Percentiles rank a stretch among this genome's conserved stretches.
Evolutionary conservation across 2,888 invertebrate genomes (phyloP).

Genomic region (Stenoptilia bipunctidactyla): DNA sequence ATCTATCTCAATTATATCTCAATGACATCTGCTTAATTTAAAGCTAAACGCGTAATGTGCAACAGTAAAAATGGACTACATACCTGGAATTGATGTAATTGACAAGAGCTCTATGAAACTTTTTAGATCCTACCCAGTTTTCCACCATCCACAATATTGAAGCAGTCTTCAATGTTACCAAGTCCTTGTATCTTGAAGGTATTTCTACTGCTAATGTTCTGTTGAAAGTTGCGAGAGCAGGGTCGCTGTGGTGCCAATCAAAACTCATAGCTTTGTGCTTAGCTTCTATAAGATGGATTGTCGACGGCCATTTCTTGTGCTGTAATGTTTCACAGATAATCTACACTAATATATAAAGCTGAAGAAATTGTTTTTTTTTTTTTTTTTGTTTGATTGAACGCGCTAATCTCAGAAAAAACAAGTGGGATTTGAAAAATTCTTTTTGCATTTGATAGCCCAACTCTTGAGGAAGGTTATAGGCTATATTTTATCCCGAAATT

Average conservation of each 20-base stretch:
- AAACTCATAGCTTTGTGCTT: conserved; percentile 45
- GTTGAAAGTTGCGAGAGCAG: conserved; percentile 40
- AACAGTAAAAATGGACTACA: too few species aligned
- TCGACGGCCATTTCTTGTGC: conserved; percentile 20
- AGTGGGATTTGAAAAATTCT: too few species aligned
- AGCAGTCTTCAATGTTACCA: conserved; percentile 54
- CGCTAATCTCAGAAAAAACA: too few species aligned
- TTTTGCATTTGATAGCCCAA: too few species aligned
- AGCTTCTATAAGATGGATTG: conserved; percentile 40
- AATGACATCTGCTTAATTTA: too few species aligned
- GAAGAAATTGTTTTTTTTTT: too few species aligned
- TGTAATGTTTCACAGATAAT: conserved; percentile 7
- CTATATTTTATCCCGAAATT: too few species aligned
- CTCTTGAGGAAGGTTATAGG: too few species aligned
- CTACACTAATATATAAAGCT: too few species aligned
- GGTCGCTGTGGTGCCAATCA: conserved; percentile 43
- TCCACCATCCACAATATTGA: conserved; percentile 60
- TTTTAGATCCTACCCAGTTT: conserved; percentile 50
- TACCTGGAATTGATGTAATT: conserved; percentile 45
- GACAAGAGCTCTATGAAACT: conserved; percentile 38
- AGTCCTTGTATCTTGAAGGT: conserved; percentile 35
- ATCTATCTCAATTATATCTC: conserved; percentile 1
- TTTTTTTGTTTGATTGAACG: too few species aligned
- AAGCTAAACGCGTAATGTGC: too few species aligned
- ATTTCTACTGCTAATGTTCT: conserved; percentile 42